Evolutionary conservation across 2,888 invertebrate species (phyloP).

Genomic region (Aelia acuminata): DNA sequence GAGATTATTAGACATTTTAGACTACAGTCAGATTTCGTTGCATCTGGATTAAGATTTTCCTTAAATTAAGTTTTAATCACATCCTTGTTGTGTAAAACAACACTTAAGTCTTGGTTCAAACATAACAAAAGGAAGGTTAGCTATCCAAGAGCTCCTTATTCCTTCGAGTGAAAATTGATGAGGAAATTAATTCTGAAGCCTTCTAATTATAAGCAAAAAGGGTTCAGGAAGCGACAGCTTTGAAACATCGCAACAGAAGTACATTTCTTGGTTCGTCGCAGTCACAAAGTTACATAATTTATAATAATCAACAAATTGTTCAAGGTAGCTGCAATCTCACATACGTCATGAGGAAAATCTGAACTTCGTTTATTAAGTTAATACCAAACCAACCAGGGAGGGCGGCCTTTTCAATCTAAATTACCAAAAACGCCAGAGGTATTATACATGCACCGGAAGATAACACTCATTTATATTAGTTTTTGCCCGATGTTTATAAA

Average conservation of each 20-base stretch:
- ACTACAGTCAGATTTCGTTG: background rate
- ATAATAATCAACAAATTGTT: background rate
- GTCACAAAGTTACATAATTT: background rate
- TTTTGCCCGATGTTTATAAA: too few species aligned
- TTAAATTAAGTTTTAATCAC: background rate
- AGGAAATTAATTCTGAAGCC: background rate
- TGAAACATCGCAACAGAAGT: background rate
- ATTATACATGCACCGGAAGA: too few species aligned
- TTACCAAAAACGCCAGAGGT: too few species aligned
- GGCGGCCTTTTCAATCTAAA: too few species aligned
- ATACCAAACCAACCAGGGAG: too few species aligned
- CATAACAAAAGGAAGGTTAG: background rate
- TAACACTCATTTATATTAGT: too few species aligned
- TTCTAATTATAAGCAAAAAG: background rate
- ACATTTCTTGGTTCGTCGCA: background rate
- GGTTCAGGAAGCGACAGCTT: background rate
- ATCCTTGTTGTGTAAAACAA: background rate
- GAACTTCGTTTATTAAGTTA: too few species aligned
- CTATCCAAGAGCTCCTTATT: background rate
- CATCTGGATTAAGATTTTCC: background rate
- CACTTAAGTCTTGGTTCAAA: background rate
- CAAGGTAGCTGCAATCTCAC: too few species aligned
- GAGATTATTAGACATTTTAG: background rate
- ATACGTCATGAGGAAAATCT: too few species aligned
- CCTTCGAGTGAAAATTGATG: slow-evolving; percentile 4